phyloP scores from a whole-genome alignment of 2,888 invertebrate species.

The Beris chalybata region DNA sequence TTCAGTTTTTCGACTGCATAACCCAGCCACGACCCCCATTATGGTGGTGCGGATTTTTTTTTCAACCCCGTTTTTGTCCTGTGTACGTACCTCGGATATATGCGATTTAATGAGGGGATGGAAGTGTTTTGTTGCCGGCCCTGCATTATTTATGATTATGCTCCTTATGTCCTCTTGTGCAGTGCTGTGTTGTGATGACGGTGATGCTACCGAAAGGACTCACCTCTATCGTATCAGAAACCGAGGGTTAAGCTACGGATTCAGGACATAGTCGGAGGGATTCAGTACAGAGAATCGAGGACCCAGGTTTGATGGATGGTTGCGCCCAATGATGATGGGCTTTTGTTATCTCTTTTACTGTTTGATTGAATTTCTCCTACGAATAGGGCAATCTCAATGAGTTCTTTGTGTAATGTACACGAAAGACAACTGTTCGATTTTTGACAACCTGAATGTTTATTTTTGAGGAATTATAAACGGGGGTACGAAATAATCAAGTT shows the following conservation, averaged over 20 bases:
- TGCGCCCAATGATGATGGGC: slow-evolving; percentile 34
- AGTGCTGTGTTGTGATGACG: background rate
- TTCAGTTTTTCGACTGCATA: slow-evolving; percentile 2
- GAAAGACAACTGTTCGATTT: slow-evolving; percentile 38
- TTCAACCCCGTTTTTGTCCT: background rate
- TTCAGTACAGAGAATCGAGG: slow-evolving; percentile 3
- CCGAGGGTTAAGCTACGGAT: slow-evolving; percentile 1
- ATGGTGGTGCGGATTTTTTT: slow-evolving; percentile 3
- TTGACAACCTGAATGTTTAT: slow-evolving; percentile 1
- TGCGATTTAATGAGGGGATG: slow-evolving; percentile 38
- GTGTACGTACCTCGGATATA: background rate
- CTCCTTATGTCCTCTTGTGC: slow-evolving; percentile 34
- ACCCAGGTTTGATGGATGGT: slow-evolving; percentile 36
- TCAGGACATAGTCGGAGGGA: background rate
- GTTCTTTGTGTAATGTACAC: slow-evolving; percentile 28
- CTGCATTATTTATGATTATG: slow-evolving; percentile 40
- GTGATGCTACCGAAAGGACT: background rate
- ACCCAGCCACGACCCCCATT: slow-evolving; percentile 8
- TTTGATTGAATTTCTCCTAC: slow-evolving; percentile 37
- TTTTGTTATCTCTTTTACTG: slow-evolving; percentile 39
- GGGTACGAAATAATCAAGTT: no score
- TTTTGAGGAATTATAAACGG: background rate
- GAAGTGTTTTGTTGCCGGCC: slow-evolving; percentile 37
- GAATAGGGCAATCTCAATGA: slow-evolving; percentile 14
- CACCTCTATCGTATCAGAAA: background rate